phyloP scores from a whole-genome alignment of 2,113 vertebrate genomes.

The Regulus satrapa region DNA sequence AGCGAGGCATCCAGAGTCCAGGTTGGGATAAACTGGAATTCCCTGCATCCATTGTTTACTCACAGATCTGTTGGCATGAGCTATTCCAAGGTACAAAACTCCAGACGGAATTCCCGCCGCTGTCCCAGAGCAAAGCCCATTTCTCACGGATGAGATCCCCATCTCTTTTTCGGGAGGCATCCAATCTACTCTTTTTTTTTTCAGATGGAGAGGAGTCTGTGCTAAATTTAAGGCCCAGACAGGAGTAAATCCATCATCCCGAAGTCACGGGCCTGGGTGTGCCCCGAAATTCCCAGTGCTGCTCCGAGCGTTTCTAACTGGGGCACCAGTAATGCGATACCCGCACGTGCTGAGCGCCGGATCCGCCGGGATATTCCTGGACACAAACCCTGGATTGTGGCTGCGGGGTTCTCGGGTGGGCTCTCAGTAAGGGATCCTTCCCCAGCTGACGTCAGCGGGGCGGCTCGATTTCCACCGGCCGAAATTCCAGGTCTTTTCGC shows the following conservation, averaged over 20 bases:
- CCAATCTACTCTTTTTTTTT: neutral
- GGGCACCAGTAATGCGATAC: neutral
- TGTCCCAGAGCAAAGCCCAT: neutral
- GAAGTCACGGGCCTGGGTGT: neutral
- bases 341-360: neutral
- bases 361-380: neutral
- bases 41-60: neutral
- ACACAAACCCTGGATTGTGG: neutral
- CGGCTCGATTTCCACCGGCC: neutral
- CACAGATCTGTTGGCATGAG: rapidly evolving
- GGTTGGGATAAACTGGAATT: neutral
- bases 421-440: neutral
- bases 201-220: neutral
- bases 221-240: slow-evolving; percentile 7
- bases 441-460: neutral
- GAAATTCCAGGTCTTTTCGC: neutral
- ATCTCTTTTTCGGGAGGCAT: neutral
- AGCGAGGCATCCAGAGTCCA: neutral
- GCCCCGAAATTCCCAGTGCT: neutral
- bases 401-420: neutral
- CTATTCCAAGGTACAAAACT: neutral
- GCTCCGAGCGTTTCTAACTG: neutral
- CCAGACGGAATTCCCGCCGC: neutral
- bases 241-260: neutral
- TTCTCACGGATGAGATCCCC: neutral